Conservation (phyloP, 1,140 invertebrate species). For the Pseudomyrmex flavicornis region DNA sequence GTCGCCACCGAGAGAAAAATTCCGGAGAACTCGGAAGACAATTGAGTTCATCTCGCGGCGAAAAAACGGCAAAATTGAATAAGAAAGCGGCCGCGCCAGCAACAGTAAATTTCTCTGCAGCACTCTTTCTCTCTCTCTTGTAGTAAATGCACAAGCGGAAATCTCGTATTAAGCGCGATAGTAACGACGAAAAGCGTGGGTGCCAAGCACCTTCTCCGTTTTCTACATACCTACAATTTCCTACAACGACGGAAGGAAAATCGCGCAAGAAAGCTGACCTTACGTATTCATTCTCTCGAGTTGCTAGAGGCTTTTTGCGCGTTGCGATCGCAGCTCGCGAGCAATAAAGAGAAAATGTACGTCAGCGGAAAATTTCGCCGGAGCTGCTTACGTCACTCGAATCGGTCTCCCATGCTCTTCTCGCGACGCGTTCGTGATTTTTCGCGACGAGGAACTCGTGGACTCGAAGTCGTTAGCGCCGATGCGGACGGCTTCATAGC, state of each 20-base stretch:
- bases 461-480: slow-evolving; percentile 16
- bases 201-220: background rate
- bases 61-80: background rate
- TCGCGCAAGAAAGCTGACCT: slow-evolving; percentile 7
- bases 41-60: too few relatives aligned
- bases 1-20: background rate
- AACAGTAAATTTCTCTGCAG: background rate
- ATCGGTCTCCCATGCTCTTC: slow-evolving; percentile 3
- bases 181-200: background rate
- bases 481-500: slow-evolving; percentile 24
- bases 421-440: background rate
- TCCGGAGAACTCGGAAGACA: background rate
- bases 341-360: background rate
- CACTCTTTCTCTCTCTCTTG: background rate
- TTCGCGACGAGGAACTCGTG: background rate
- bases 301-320: background rate
- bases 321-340: background rate
- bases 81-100: slow-evolving; percentile 1
- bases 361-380: slow-evolving; percentile 43
- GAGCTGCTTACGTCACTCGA: slow-evolving; percentile 5
- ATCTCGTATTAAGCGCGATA: background rate
- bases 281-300: slow-evolving; percentile 11
- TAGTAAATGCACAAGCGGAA: background rate
- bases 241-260: background rate
- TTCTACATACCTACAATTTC: slow-evolving; percentile 19